phyloP scores from a whole-genome alignment of 2,797 vertebrate species.

The Pseudochirops corinnae region DNA sequence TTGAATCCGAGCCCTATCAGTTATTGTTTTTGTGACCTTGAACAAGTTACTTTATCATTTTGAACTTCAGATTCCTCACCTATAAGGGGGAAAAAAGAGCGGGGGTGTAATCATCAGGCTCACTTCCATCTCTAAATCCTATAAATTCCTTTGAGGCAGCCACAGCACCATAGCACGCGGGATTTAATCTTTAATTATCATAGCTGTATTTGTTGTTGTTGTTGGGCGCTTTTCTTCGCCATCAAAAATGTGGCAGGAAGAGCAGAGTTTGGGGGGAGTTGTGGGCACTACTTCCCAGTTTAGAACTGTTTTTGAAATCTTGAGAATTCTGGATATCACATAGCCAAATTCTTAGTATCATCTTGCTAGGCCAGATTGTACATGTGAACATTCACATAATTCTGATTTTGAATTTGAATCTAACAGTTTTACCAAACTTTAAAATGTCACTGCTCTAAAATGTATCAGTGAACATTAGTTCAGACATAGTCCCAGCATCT shows the following conservation, averaged over 20 bases:
- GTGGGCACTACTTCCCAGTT: background rate
- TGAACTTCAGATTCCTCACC: background rate
- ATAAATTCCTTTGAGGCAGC: background rate
- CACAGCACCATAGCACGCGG: background rate
- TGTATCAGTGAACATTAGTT: background rate
- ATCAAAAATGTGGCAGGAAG: background rate
- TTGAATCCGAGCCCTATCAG: background rate
- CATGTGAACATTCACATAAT: background rate
- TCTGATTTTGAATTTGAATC: constrained; percentile 13
- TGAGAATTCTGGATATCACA: background rate
- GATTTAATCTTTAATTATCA: background rate
- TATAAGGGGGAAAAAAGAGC: background rate
- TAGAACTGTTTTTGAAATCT: constrained; percentile 21
- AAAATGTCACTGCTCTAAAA: constrained; percentile 14
- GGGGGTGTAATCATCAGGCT: background rate
- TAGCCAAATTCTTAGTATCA: constrained; percentile 6
- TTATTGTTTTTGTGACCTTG: background rate
- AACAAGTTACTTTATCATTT: background rate
- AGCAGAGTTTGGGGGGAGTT: background rate
- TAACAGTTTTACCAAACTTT: constrained; percentile 26
- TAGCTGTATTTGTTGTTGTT: background rate
- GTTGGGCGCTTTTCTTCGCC: background rate
- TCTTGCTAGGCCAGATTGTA: constrained; percentile 7
- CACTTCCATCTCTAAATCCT: background rate
- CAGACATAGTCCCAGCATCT: background rate